Evolutionary conservation across 2,888 invertebrate genomes (phyloP).

Genomic region (Tyria jacobaeae): DNA sequence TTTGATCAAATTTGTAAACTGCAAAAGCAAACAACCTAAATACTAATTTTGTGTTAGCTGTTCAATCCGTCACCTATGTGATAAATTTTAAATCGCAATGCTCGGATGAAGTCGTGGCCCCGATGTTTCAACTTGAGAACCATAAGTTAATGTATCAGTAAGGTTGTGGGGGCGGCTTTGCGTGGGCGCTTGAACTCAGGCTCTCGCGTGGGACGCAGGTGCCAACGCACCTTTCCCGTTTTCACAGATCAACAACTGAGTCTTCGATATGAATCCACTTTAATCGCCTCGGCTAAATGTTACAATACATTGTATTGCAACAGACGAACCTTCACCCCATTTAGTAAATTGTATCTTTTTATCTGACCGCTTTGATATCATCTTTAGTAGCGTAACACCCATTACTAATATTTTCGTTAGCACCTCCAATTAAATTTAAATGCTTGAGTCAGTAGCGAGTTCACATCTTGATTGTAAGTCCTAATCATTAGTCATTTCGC

Average conservation of each 20-base stretch:
- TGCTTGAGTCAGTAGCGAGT: not conserved
- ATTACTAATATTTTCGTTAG: not conserved
- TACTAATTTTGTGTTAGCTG: conserved; percentile 23
- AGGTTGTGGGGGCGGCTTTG: conserved; percentile 52
- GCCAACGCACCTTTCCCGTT: conserved; percentile 82
- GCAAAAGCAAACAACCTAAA: conserved; percentile 18
- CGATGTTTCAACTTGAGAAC: conserved; percentile 25
- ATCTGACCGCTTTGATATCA: conserved; percentile 42
- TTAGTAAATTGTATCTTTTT: conserved; percentile 48
- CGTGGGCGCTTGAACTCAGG: conserved; percentile 77
- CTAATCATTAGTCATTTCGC: not conserved
- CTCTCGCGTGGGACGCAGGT: conserved; percentile 79
- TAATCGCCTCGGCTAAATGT: conserved; percentile 55
- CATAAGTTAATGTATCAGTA: conserved; percentile 37
- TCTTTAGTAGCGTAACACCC: conserved; percentile 5
- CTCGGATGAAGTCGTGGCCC: conserved; percentile 32
- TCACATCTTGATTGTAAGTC: not conserved
- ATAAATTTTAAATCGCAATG: conserved; percentile 36
- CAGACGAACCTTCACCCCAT: conserved; percentile 55
- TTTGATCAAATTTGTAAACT: conserved; percentile 8
- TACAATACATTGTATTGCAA: conserved; percentile 53
- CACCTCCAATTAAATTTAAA: not conserved
- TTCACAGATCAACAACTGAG: conserved; percentile 62
- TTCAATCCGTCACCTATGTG: conserved; percentile 41
- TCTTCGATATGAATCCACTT: conserved; percentile 55